A percentile compares a stretch with the other conserved stretches of the same genome.
Conservation (phyloP, 2,888 invertebrate genomes). For the Ceratothoa steindachneri region DNA sequence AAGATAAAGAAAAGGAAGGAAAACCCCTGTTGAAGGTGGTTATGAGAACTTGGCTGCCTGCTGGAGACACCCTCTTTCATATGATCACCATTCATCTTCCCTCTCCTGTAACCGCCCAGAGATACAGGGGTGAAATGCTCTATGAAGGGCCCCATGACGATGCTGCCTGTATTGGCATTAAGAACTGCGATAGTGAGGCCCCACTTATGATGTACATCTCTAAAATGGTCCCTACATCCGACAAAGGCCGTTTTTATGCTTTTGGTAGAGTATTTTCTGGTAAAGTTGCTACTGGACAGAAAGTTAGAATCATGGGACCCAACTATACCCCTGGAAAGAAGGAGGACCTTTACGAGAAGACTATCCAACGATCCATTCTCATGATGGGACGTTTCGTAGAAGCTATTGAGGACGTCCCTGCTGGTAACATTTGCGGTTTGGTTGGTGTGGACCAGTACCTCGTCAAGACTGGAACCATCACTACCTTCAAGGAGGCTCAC, state of each 20-base stretch:
- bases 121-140: constrained; percentile 98
- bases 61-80: constrained; percentile 98
- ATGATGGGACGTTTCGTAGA: constrained; percentile 99
- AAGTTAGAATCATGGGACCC: constrained; percentile 98
- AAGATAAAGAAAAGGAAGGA: constrained; percentile 94
- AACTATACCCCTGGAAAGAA: constrained; percentile 97
- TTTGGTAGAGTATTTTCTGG: constrained; percentile 99
- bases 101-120: constrained; percentile 97
- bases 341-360: constrained; percentile 97
- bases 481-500: constrained; percentile 98
- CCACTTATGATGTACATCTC: constrained; percentile 99
- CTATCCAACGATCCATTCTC: constrained; percentile 97
- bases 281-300: constrained; percentile 80
- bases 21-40: constrained; percentile 93
- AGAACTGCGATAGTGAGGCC: constrained; percentile 91
- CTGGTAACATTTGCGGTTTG: constrained; percentile 98
- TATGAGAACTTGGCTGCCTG: constrained; percentile 99
- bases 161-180: constrained; percentile 84
- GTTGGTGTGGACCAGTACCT: constrained; percentile 99
- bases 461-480: constrained; percentile 98
- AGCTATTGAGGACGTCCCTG: constrained; percentile 98
- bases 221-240: constrained; percentile 99
- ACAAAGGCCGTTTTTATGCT: constrained; percentile 99
- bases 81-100: constrained; percentile 99
- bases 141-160: constrained; percentile 98